Evolutionary conservation across 2,888 invertebrate genomes (phyloP), one percentile per base, ranked within the genome.

Genomic region (Acholoe squamosa): DNA sequence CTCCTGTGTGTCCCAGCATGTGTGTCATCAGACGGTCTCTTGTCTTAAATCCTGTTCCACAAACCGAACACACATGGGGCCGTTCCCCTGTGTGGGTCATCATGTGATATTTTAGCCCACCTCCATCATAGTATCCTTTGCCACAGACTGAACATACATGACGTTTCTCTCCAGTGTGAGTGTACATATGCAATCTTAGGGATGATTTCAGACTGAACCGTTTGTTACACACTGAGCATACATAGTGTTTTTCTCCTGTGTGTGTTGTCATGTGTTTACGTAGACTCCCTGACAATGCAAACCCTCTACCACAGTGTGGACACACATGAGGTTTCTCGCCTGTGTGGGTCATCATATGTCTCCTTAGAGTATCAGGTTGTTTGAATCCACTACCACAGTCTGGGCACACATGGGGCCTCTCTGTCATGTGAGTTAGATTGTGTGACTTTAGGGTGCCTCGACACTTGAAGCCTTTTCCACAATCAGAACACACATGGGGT

Each of bases 341-440:
- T n/a, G n/a, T n/a, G n/a, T n/a, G n/a, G n/a, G 90, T 86, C 33
- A 67, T 90, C 19, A 90, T 34, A 52, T 90, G 90, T 34, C 71
- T 25, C 71, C 88, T 90, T 28, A 90, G 88, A 34, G 33, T 88
- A n/a, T 67, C 71, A 19, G 34, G n/a, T 10, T 43, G n/a, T 16
- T 67, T 86, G 88, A 88, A 90, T n/a, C 90, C 88, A 56, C 88
- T 88, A 28, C 90, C 90, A 90, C 90, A 90, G 7, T 33, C 43
- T 19, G 76, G 51, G 88, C 90, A 90, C 16, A 25, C 51, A 33
- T 88, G 76, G 3, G 90, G 90, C 61, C 88, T 90, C 88, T 86
- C 88, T 34, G 71, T 88, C 7, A 67, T 88, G 28, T 90, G 90
- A 1, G 90, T 88, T 43, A 19, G 67, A 43, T 67, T 90, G 88